These are phyloP conservation scores for Cheilosia vulpina DNA, from an alignment of 2,888 invertebrate genomes.

Conservation along the genomic window DNA sequence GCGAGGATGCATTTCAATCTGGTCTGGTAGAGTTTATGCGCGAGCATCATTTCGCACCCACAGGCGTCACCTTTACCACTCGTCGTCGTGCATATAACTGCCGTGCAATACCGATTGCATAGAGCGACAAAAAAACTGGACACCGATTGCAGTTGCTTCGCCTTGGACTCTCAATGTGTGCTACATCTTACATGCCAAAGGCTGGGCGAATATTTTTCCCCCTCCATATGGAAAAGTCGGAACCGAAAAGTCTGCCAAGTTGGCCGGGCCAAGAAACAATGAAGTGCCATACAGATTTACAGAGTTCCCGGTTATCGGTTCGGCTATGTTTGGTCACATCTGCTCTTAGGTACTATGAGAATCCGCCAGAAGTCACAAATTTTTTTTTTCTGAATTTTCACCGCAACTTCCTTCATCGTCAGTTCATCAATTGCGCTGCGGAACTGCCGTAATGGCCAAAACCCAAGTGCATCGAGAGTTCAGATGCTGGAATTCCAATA, in stretches of 20 bases:
- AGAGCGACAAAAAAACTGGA: slow-evolving; percentile 65
- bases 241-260: slow-evolving; percentile 55
- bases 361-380: slow-evolving; percentile 57
- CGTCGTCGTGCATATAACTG: slow-evolving; percentile 27
- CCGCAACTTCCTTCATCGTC: slow-evolving; percentile 49
- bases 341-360: slow-evolving; percentile 29
- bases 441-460: slow-evolving; percentile 37
- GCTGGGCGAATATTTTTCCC: slow-evolving; percentile 45
- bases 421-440: slow-evolving; percentile 66
- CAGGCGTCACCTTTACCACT: slow-evolving; percentile 72
- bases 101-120: slow-evolving; percentile 60
- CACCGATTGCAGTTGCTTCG: slow-evolving; percentile 39
- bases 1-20: slow-evolving; percentile 59
- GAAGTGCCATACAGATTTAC: slow-evolving; percentile 56
- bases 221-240: slow-evolving; percentile 43
- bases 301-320: slow-evolving; percentile 66
- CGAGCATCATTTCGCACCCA: slow-evolving; percentile 66
- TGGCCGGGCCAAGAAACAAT: slow-evolving; percentile 16
- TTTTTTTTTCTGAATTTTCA: slow-evolving; percentile 18
- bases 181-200: slow-evolving; percentile 58
- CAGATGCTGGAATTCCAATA: slow-evolving; percentile 63
- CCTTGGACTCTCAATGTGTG: slow-evolving; percentile 30
- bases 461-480: slow-evolving; percentile 54
- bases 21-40: slow-evolving; percentile 46
- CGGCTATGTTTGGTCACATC: slow-evolving; percentile 67